Evolutionary conservation across 35 echinoderm and acorn worm species (phyloP).

Genomic region (Apostichopus parvimensis): DNA sequence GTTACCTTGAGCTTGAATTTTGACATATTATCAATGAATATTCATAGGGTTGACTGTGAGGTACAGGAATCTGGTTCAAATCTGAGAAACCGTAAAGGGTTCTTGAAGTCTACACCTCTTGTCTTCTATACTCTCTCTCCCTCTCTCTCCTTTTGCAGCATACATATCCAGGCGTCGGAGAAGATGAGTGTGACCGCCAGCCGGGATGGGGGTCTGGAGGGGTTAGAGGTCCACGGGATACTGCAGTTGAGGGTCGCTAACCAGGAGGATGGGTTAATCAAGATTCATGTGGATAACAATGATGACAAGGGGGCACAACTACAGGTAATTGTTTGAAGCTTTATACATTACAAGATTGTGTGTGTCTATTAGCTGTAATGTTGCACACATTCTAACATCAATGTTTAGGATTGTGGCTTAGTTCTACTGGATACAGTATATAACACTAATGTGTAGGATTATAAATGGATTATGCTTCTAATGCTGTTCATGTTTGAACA

Average conservation of each 20-base stretch:
- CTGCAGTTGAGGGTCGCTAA: constrained; percentile 72
- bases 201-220: constrained; percentile 88
- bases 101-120: too few species aligned
- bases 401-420: too few species aligned
- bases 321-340: constrained; percentile 51
- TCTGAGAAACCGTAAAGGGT: too few species aligned
- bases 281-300: constrained; percentile 74
- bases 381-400: too few species aligned
- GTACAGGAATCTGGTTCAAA: too few species aligned
- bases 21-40: too few species aligned
- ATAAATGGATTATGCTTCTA: not conserved
- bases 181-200: constrained; percentile 88
- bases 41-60: too few species aligned
- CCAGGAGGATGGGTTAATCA: constrained; percentile 71
- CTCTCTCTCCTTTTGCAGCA: constrained; percentile 47
- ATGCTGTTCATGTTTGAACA: too few species aligned
- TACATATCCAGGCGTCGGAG: constrained; percentile 84
- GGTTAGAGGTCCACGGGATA: constrained; percentile 79
- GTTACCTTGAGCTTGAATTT: too few species aligned
- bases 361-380: too few species aligned
- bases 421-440: too few species aligned
- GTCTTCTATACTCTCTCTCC: not conserved
- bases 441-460: too few species aligned
- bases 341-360: not conserved
- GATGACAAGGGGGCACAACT: constrained; percentile 90